Percentiles rank a stretch among this genome's conserved stretches.
phyloP scores from a whole-genome alignment of 2,797 vertebrate species.

The Rhinophrynus dorsalis region DNA sequence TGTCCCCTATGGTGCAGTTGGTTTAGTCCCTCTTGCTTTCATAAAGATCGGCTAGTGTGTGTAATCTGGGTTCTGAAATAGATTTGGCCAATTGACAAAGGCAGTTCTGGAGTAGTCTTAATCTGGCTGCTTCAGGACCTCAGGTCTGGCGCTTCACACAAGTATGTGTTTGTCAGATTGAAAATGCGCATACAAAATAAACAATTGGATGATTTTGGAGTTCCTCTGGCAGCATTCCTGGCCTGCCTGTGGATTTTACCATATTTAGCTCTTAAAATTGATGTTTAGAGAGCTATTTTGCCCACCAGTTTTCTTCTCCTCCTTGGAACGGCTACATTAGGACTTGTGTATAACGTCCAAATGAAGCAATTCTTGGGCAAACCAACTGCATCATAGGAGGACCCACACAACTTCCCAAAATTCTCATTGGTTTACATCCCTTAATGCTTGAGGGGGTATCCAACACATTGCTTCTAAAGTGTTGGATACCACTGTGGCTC shows the following conservation, averaged over 20 bases:
- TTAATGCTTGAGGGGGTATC: too few relatives aligned
- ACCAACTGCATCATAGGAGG: too few relatives aligned
- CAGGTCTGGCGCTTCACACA: conserved; percentile 30
- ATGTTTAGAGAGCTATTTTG: conserved; percentile 41
- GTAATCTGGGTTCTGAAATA: conserved; percentile 23
- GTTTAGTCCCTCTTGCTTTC: too few relatives aligned
- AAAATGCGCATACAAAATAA: conserved; percentile 36
- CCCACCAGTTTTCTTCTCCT: neutral
- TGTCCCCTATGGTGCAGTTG: too few relatives aligned
- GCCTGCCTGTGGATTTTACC: conserved; percentile 40
- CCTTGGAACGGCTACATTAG: conserved; percentile 23
- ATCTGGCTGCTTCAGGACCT: conserved; percentile 27
- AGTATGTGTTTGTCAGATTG: conserved; percentile 38
- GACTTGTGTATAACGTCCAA: too few relatives aligned
- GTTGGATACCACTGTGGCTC: too few relatives aligned
- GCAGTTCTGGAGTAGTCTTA: conserved; percentile 14
- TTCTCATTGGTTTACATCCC: too few relatives aligned
- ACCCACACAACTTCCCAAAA: too few relatives aligned
- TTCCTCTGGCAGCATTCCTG: conserved; percentile 25
- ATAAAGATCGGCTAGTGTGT: too few relatives aligned
- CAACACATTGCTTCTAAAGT: too few relatives aligned
- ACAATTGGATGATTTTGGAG: conserved; percentile 39
- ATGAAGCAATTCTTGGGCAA: too few relatives aligned
- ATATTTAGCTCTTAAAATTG: conserved; percentile 48
- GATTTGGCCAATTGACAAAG: conserved; percentile 11